phyloP scores from a whole-genome alignment of 2,888 invertebrate species.

The Nymphalis polychloros region DNA sequence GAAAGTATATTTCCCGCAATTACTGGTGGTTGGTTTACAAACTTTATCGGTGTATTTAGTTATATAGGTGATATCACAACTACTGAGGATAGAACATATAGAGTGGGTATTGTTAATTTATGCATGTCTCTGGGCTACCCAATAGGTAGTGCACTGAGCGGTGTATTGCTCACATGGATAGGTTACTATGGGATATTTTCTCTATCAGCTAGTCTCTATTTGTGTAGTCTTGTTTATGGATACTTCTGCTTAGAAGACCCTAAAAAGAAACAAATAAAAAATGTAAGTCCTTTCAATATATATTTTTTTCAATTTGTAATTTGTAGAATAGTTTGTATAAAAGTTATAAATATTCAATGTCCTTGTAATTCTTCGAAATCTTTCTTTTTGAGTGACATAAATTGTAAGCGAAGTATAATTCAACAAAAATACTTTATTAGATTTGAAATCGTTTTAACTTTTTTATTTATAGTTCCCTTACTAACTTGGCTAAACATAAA shows the following conservation, averaged over 20 bases:
- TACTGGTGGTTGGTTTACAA: slow-evolving; percentile 93
- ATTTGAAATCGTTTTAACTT: not conserved
- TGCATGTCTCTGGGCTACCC: slow-evolving; percentile 93
- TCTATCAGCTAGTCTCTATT: slow-evolving; percentile 86
- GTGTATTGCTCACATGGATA: slow-evolving; percentile 85
- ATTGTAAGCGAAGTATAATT: not conserved
- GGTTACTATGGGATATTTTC: slow-evolving; percentile 92
- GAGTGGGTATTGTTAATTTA: slow-evolving; percentile 93
- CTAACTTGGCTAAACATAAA: too few relatives aligned
- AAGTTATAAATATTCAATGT: too few relatives aligned
- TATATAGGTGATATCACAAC: slow-evolving; percentile 93
- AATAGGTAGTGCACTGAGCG: slow-evolving; percentile 92
- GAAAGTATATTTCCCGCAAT: slow-evolving; percentile 91
- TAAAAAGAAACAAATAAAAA: slow-evolving; percentile 53
- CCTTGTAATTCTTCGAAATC: too few relatives aligned
- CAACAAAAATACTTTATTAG: not conserved
- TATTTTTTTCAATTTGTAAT: too few relatives aligned
- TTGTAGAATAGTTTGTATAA: too few relatives aligned
- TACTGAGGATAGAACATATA: slow-evolving; percentile 88
- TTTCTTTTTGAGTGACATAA: too few relatives aligned
- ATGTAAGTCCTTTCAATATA: slow-evolving; percentile 47
- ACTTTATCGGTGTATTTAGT: slow-evolving; percentile 93
- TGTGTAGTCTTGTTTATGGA: slow-evolving; percentile 88
- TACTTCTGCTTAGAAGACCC: slow-evolving; percentile 86
- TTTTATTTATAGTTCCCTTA: not conserved